These are phyloP conservation scores for Uromys caudimaculatus DNA, from an alignment of 2,797 vertebrate genomes.

Conservation along the genomic window DNA sequence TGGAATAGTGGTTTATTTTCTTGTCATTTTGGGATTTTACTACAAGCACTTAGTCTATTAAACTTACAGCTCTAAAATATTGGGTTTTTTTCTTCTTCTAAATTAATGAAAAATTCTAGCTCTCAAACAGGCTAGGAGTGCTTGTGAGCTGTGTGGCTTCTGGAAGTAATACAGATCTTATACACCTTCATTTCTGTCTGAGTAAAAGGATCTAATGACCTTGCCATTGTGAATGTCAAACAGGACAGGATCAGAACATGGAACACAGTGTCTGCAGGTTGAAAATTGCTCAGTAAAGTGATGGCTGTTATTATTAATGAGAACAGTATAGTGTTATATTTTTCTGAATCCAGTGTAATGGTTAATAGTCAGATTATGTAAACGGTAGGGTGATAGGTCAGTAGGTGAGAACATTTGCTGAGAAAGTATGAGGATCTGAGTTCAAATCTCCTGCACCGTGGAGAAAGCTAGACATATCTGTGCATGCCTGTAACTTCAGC, in stretches of 20 bases:
- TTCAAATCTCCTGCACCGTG: not conserved
- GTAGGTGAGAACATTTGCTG: not conserved
- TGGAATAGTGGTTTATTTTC: conserved; percentile 48
- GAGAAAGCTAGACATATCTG: not conserved
- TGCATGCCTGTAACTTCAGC: not conserved
- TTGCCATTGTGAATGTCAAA: not conserved
- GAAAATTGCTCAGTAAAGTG: not conserved
- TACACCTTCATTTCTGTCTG: not conserved
- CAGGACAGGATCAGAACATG: not conserved
- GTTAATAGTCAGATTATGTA: conserved; percentile 8
- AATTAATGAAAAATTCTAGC: not conserved
- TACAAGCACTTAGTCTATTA: conserved; percentile 12
- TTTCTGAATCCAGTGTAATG: conserved; percentile 2
- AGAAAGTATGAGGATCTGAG: not conserved
- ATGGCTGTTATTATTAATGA: conserved; percentile 12
- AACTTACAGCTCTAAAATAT: conserved; percentile 39
- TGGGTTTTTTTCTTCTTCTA: not conserved
- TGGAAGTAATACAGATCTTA: not conserved
- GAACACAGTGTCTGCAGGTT: not conserved
- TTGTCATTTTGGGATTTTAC: conserved; percentile 24
- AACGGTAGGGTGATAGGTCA: not conserved
- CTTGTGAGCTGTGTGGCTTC: not conserved
- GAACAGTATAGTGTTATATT: conserved; percentile 8
- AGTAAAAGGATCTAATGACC: not conserved
- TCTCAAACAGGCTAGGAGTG: not conserved